Percentiles rank a stretch among this genome's conserved stretches.
These are phyloP conservation scores for Syncerus caffer DNA, from an alignment of 2,797 vertebrate genomes.

Conservation along the genomic window DNA sequence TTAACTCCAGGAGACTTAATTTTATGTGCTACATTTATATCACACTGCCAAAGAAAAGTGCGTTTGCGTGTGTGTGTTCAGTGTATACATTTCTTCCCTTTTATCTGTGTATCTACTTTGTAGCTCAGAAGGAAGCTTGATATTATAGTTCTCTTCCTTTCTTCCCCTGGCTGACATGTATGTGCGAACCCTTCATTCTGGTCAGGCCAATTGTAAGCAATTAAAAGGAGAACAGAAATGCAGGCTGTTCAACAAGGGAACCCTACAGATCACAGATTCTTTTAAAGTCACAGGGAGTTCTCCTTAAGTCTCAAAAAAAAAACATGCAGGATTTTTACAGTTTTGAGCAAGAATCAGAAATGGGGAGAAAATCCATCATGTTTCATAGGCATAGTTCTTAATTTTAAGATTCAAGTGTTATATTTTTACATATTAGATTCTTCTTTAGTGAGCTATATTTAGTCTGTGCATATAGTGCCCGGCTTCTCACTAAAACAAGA, in stretches of 20 bases:
- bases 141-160: not conserved
- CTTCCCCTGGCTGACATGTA: conserved; percentile 52
- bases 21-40: not conserved
- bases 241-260: conserved; percentile 84
- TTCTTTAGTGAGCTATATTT: not conserved
- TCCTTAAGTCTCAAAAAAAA: conserved; percentile 50
- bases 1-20: conserved; percentile 42
- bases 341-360: conserved; percentile 6
- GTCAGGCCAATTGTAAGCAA: conserved; percentile 86
- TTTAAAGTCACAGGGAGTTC: conserved; percentile 76
- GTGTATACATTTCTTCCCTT: not conserved
- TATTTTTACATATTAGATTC: not conserved
- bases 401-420: not conserved
- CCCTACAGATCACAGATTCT: conserved; percentile 78
- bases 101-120: conserved; percentile 19
- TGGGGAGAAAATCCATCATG: not conserved
- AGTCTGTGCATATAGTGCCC: not conserved
- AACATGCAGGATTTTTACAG: not conserved
- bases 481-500: not conserved
- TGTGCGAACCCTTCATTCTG: conserved; percentile 83
- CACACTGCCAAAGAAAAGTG: conserved; percentile 29
- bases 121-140: not conserved
- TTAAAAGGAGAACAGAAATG: conserved; percentile 84
- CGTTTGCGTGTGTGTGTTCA: not conserved
- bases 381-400: not conserved